Evolutionary conservation across 64 coral and sea anemone genomes (phyloP).

Genomic region (Pachyseris speciosa): DNA sequence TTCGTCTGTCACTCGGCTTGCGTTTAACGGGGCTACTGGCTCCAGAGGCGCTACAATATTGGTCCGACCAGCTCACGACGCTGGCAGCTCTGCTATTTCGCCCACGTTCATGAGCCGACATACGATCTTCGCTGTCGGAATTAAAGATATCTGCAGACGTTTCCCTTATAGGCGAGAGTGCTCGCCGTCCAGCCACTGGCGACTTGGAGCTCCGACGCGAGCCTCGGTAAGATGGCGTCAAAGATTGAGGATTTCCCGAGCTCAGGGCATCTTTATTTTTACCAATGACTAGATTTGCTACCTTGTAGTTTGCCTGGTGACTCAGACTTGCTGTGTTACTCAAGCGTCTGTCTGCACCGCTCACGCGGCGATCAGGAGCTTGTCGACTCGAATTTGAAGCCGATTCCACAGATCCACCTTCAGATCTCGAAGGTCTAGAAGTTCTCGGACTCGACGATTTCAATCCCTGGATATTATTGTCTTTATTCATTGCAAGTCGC

Average conservation of each 20-base stretch:
- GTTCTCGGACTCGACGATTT: constrained; percentile 30
- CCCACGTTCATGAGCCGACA: constrained; percentile 27
- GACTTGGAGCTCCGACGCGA: constrained; percentile 79
- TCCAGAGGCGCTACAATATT: constrained; percentile 45
- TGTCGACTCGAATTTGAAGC: constrained; percentile 61
- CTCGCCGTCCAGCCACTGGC: constrained; percentile 80
- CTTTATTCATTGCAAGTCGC: constrained; percentile 34
- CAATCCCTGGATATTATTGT: constrained; percentile 41
- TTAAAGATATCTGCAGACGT: constrained; percentile 65
- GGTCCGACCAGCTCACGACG: constrained; percentile 79
- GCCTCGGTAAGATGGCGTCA: constrained; percentile 31
- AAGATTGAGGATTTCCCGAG: constrained; percentile 57
- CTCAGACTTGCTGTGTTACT: constrained; percentile 67
- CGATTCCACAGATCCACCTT: constrained; percentile 17
- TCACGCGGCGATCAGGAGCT: constrained; percentile 32
- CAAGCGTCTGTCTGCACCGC: constrained; percentile 25
- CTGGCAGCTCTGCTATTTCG: constrained; percentile 65
- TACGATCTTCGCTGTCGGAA: constrained; percentile 47
- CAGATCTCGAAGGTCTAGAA: constrained; percentile 57
- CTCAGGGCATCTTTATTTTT: constrained; percentile 82
- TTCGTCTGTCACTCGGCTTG: constrained; percentile 45
- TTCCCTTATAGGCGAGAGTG: constrained; percentile 93
- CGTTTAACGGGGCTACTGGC: constrained; percentile 71
- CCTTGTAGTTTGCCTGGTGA: constrained; percentile 96
- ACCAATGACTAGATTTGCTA: constrained; percentile 96